Conservation (phyloP, 2,888 invertebrate genomes). For the Scaptomyza polygonia region DNA sequence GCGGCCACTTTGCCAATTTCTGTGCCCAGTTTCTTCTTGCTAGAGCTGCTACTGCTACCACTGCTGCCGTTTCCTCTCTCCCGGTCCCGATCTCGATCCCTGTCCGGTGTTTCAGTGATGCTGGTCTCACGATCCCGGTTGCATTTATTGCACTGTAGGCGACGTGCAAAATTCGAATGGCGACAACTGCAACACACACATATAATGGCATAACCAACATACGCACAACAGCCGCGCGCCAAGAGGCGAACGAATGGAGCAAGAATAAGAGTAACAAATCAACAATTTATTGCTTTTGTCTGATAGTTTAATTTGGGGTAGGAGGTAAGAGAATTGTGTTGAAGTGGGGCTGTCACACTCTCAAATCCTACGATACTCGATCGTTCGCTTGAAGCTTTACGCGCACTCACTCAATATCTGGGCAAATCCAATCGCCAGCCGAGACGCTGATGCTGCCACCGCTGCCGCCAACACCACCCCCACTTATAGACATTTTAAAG, state of each 20-base stretch:
- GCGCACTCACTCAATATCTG: slow-evolving; percentile 84
- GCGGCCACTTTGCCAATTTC: slow-evolving; percentile 99
- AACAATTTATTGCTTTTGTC: slow-evolving; percentile 54
- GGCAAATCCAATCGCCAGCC: slow-evolving; percentile 74
- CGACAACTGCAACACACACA: slow-evolving; percentile 87
- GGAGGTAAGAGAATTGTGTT: slow-evolving; percentile 15
- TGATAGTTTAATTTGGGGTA: slow-evolving; percentile 13
- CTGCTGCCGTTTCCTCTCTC: slow-evolving; percentile 67
- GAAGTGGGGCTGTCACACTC: slow-evolving; percentile 16
- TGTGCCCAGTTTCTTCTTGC: slow-evolving; percentile 92
- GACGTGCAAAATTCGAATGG: slow-evolving; percentile 97
- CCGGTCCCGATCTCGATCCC: slow-evolving; percentile 45
- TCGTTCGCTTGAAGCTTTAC: slow-evolving; percentile 61
- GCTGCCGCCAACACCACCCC: slow-evolving; percentile 45
- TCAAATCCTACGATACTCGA: slow-evolving; percentile 30
- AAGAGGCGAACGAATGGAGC: slow-evolving; percentile 38
- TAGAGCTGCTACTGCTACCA: slow-evolving; percentile 66
- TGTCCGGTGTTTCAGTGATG: slow-evolving; percentile 61
- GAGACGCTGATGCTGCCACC: slow-evolving; percentile 59
- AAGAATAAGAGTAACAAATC: slow-evolving; percentile 57
- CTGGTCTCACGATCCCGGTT: slow-evolving; percentile 77
- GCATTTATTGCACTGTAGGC: slow-evolving; percentile 96
- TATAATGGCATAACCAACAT: slow-evolving; percentile 35
- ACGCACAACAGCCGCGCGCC: slow-evolving; percentile 38
- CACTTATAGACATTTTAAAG: slow-evolving; percentile 59